Conservation (phyloP, 1,140 invertebrate genomes). For the Leptonema lineaticorne region DNA sequence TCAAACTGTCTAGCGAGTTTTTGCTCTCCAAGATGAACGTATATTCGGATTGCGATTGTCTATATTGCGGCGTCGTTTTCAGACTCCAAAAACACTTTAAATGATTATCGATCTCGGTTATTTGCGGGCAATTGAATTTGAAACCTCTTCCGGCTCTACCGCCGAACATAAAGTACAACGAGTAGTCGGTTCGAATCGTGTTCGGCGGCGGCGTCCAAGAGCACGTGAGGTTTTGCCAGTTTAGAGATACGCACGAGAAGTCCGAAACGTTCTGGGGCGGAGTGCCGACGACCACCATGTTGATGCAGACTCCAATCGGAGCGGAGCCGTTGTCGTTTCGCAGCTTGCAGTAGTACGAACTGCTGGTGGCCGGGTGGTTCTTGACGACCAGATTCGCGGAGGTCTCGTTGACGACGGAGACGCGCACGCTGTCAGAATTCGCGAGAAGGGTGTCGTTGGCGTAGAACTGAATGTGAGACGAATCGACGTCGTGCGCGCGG, state of each 20-base stretch:
- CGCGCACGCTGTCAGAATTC: conserved; percentile 14
- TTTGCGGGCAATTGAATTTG: conserved; percentile 22
- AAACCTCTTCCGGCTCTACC: conserved; percentile 33
- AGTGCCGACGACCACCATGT: conserved; percentile 47
- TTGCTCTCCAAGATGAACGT: conserved; percentile 56
- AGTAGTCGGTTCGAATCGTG: conserved; percentile 58
- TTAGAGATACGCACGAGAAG: conserved; percentile 66
- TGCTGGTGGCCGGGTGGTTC: conserved; percentile 8
- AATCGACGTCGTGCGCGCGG: not conserved
- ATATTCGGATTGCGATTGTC: conserved; percentile 59
- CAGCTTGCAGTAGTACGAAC: conserved; percentile 33
- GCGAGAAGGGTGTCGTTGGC: conserved; percentile 12
- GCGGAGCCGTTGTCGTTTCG: not conserved
- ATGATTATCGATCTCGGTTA: conserved; percentile 34
- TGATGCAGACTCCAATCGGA: conserved; percentile 41
- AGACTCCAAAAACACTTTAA: conserved; percentile 58
- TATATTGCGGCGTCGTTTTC: conserved; percentile 60
- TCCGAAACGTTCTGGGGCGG: conserved; percentile 58
- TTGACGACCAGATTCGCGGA: conserved; percentile 20
- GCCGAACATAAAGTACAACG: conserved; percentile 43
- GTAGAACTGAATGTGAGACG: too few relatives aligned
- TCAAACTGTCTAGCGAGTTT: conserved; percentile 58
- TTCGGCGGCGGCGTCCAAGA: conserved; percentile 65
- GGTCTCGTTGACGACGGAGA: conserved; percentile 25
- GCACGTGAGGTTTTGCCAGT: conserved; percentile 67